phyloP scores from a whole-genome alignment of 2,113 vertebrate species.

The Isichthys henryi region DNA sequence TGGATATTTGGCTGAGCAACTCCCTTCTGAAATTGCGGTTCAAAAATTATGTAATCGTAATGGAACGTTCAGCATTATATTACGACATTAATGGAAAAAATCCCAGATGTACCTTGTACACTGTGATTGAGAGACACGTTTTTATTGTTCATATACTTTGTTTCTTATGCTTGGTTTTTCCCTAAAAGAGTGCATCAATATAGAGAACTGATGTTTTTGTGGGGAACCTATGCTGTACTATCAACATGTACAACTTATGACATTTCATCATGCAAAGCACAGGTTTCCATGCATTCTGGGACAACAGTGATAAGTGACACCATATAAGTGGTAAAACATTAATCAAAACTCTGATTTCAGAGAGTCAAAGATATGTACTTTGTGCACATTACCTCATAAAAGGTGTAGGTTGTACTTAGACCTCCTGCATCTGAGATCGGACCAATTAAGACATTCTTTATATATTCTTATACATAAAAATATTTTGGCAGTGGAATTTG shows the following conservation, averaged over 20 bases:
- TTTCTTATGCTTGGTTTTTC: background rate
- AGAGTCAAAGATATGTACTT: conserved; percentile 37
- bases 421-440: conserved; percentile 52
- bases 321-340: conserved; percentile 55
- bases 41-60: conserved; percentile 22
- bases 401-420: conserved; percentile 49
- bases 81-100: conserved; percentile 30
- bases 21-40: conserved; percentile 22
- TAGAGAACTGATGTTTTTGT: conserved; percentile 19
- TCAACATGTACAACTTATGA: conserved; percentile 41
- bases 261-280: conserved; percentile 30
- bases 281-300: conserved; percentile 32
- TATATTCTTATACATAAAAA: conserved; percentile 33
- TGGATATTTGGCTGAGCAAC: conserved; percentile 6
- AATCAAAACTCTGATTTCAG: conserved; percentile 48
- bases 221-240: conserved; percentile 19
- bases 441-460: conserved; percentile 51
- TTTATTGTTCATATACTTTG: background rate
- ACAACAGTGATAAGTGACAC: conserved; percentile 50
- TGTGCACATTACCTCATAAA: conserved; percentile 56
- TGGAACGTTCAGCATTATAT: conserved; percentile 47
- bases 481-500: conserved; percentile 25
- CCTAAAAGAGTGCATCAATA: background rate
- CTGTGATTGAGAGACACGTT: conserved; percentile 42
- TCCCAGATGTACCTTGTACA: conserved; percentile 50